Evolutionary conservation across 1,140 invertebrate genomes (phyloP).

Genomic region (Drosophila nigromelanica): DNA sequence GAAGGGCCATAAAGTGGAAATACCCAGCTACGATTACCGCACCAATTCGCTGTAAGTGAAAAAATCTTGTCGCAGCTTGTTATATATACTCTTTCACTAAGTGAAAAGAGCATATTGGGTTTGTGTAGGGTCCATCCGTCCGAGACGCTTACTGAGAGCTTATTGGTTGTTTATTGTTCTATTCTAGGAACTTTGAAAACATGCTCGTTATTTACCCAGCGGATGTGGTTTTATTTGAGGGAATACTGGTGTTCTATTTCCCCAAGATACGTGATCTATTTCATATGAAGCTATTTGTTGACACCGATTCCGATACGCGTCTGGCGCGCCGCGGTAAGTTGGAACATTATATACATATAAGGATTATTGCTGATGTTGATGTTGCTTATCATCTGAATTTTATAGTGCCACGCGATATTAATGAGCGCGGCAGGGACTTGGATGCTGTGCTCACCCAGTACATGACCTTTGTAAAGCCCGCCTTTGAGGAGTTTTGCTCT

Average conservation of each 20-base stretch:
- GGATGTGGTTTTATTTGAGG: constrained; percentile 98
- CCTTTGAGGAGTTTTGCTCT: constrained; percentile 99
- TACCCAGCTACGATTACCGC: constrained; percentile 96
- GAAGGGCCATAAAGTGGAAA: constrained; percentile 92
- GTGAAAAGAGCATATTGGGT: too few relatives aligned
- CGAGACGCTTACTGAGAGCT: too few relatives aligned
- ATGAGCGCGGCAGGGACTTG: constrained; percentile 96
- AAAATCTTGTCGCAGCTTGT: constrained; percentile 2
- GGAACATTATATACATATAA: not conserved
- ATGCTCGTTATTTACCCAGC: constrained; percentile 96
- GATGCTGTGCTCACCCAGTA: constrained; percentile 98
- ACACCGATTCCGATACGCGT: constrained; percentile 98
- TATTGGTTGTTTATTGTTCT: too few relatives aligned
- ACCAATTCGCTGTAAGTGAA: constrained; percentile 90
- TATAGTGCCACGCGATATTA: constrained; percentile 96
- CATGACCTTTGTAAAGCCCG: constrained; percentile 98
- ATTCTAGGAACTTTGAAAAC: constrained; percentile 88
- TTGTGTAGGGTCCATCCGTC: too few relatives aligned
- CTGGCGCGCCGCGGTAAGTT: constrained; percentile 94
- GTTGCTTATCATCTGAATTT: constrained; percentile 25
- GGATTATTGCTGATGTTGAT: too few relatives aligned
- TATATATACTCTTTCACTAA: constrained; percentile 9
- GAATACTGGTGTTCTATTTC: constrained; percentile 99
- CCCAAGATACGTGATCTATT: constrained; percentile 97
- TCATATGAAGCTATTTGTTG: constrained; percentile 99